These are phyloP conservation scores for Pitta sordida DNA, from an alignment of 2,113 vertebrate species.

Conservation along the genomic window DNA sequence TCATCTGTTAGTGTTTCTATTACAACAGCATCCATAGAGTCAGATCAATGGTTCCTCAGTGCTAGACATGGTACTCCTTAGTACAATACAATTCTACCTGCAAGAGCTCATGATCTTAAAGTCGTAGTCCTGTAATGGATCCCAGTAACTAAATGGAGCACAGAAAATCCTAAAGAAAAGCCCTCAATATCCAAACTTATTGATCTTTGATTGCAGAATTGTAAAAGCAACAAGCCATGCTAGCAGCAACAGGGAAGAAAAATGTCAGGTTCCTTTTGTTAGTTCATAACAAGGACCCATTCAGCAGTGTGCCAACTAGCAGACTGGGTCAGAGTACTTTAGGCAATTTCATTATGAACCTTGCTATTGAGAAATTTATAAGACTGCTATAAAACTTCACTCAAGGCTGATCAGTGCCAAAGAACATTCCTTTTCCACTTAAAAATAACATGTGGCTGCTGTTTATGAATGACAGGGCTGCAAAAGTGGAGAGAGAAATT, in stretches of 20 bases:
- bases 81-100: background rate
- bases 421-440: slow-evolving; percentile 45
- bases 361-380: slow-evolving; percentile 32
- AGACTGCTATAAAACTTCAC: slow-evolving; percentile 26
- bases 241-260: background rate
- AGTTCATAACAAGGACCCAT: background rate
- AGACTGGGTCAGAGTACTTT: background rate
- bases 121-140: background rate
- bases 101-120: background rate
- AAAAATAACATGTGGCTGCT: slow-evolving; percentile 3
- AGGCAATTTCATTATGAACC: slow-evolving; percentile 41
- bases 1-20: background rate
- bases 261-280: background rate
- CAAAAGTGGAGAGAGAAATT: background rate
- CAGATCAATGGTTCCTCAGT: background rate
- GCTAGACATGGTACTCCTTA: background rate
- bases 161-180: background rate
- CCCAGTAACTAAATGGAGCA: background rate
- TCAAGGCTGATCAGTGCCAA: slow-evolving; percentile 8
- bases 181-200: background rate
- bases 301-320: background rate
- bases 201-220: background rate
- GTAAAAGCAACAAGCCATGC: background rate
- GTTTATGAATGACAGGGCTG: background rate
- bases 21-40: background rate